Percentiles rank a stretch among this genome's conserved stretches.
phyloP scores from a whole-genome alignment of 2,797 vertebrate genomes.

The Tragopan temminckii region DNA sequence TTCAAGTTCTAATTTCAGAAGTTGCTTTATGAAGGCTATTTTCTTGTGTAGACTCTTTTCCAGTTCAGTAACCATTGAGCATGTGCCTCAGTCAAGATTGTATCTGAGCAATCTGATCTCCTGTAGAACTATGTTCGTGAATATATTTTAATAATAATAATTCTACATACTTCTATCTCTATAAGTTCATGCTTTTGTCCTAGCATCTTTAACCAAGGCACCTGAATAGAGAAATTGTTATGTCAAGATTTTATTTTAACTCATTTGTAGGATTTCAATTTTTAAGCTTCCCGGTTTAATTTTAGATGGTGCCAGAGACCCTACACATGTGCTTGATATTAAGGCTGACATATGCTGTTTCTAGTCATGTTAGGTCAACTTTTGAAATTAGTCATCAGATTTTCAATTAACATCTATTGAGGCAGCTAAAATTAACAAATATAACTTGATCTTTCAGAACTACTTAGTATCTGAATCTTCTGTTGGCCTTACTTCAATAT shows the following conservation, averaged over 20 bases:
- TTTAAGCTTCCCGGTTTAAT: not conserved
- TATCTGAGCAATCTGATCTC: not conserved
- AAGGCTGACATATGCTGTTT: not conserved
- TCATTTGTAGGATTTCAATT: not conserved
- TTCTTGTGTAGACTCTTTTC: not conserved
- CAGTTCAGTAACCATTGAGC: not conserved
- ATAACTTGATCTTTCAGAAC: not conserved
- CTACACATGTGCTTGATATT: not conserved
- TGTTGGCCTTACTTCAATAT: not conserved
- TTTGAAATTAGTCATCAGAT: not conserved
- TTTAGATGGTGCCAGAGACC: not conserved
- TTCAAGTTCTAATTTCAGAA: not conserved
- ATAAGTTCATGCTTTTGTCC: not conserved
- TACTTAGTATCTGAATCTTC: not conserved
- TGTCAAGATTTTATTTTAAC: not conserved
- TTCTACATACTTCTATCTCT: not conserved
- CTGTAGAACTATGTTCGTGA: not conserved
- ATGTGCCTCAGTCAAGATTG: not conserved
- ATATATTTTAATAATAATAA: not conserved
- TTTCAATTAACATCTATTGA: not conserved
- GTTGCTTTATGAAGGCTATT: not conserved
- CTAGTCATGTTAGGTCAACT: not conserved
- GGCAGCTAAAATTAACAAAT: not conserved
- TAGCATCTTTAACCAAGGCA: not conserved
- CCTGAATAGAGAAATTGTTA: not conserved